Evolutionary conservation across 2,797 vertebrate genomes (phyloP), one percentile per base, ranked within the genome.

Genomic region (Acanthurus tractus): DNA sequence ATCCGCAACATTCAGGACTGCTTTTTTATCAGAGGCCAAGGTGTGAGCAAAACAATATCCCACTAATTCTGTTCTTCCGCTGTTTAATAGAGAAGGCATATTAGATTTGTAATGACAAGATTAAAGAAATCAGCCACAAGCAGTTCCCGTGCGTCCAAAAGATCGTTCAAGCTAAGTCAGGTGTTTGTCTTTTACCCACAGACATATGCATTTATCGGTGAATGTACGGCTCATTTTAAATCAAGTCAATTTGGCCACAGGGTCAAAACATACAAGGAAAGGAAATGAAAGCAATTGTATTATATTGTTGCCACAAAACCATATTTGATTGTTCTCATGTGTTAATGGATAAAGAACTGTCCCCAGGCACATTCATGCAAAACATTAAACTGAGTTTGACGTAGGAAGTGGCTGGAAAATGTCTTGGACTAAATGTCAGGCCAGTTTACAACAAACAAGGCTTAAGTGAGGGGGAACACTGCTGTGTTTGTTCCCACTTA

Each of bases 211-310:
- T 89, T 91, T 83, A 88, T 45, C 65, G 73, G 64, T 79, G 45
- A 87, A 85, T 86, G 63, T 65, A 44, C 61, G 68, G 68, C 83
- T 88, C 84, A 61, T 81, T 92, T 88, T 84, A 83, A 83, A 87
- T 92, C 59, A 78, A 77, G 74, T 73, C 88, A 79, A 92, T 94
- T 92, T 88, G 81, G 74, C 78, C 84, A 76, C 38, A 5, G 65
- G 85, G 78, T 59, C 36, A 78, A 84, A 86, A 82, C 48, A 74
- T 68, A 76, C 76, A 80, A 72, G 8, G 23, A 83, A 74, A 81
- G 87, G 90, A 93, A 92, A 92, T 93, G 81, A 93, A 81, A 82
- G 70, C 84, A 89, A 92, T 88, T 82, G 86, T 81, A 88, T 84
- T 64, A 82, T 92, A 93, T 93, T 90, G 85, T 79, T 85, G 61